These are phyloP conservation scores for Drosophila picticornis DNA, from an alignment of 2,888 invertebrate genomes.

Conservation along the genomic window DNA sequence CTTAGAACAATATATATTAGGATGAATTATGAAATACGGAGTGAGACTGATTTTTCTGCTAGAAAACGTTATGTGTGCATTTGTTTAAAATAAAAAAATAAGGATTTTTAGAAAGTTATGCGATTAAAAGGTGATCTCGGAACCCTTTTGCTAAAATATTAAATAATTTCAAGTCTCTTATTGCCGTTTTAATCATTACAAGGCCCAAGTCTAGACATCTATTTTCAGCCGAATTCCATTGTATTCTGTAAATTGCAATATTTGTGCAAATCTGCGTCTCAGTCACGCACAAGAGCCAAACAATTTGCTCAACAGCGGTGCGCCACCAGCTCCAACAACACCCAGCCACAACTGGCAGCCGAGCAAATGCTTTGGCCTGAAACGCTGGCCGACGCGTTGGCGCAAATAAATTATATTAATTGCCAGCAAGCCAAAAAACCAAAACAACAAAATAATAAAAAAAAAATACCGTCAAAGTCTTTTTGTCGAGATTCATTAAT, in stretches of 20 bases:
- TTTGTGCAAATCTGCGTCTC: conserved; percentile 49
- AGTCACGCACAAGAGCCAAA: conserved; percentile 53
- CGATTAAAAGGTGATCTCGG: not conserved
- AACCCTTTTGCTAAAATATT: not conserved
- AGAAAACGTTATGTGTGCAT: not conserved
- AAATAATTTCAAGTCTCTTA: not conserved
- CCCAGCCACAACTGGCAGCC: conserved; percentile 16
- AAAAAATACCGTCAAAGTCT: conserved; percentile 16
- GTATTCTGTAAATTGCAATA: conserved; percentile 58
- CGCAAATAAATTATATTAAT: conserved; percentile 79
- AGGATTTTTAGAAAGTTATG: too few species aligned
- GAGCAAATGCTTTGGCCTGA: conserved; percentile 60
- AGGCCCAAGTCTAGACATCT: conserved; percentile 44
- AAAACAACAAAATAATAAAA: conserved; percentile 21
- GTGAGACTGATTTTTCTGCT: not conserved
- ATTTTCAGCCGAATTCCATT: conserved; percentile 14
- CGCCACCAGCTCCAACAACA: conserved; percentile 28
- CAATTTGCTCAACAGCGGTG: conserved; percentile 63
- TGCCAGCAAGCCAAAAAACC: conserved; percentile 67
- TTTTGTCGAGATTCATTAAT: conserved; percentile 73
- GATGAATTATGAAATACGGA: not conserved
- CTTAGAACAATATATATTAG: not conserved
- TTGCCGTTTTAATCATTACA: conserved; percentile 6
- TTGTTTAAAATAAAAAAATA: not conserved
- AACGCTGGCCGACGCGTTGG: conserved; percentile 38